Percentiles rank a stretch among this genome's conserved stretches.
Evolutionary conservation across 2,888 invertebrate genomes (phyloP).

Genomic region (Margaritifera margaritifera): DNA sequence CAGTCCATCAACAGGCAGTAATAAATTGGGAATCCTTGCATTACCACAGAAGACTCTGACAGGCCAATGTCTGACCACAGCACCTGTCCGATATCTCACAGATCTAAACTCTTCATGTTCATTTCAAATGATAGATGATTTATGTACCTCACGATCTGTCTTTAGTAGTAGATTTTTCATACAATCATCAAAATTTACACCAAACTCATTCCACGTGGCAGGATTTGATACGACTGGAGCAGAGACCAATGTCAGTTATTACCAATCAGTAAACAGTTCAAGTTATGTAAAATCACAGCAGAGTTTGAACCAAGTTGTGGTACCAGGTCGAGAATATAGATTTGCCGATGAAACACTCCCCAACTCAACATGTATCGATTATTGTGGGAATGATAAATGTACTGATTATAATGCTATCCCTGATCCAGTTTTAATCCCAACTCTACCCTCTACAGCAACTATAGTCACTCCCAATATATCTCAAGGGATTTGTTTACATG

Average conservation of each 20-base stretch:
- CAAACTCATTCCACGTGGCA: constrained; percentile 27
- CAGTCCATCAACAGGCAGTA: constrained; percentile 7
- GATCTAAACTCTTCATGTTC: constrained; percentile 52
- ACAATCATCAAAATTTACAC: constrained; percentile 41
- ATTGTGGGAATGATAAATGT: constrained; percentile 43
- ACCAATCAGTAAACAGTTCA: constrained; percentile 6
- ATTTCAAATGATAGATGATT: constrained; percentile 33
- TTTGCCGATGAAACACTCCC: constrained; percentile 39
- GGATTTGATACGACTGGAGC: constrained; percentile 22
- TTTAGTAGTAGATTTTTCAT: constrained; percentile 61
- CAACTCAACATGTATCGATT: constrained; percentile 34
- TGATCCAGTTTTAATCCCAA: constrained; percentile 12
- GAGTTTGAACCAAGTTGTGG: constrained; percentile 14
- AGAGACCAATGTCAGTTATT: constrained; percentile 48
- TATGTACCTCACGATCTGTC: constrained; percentile 44
- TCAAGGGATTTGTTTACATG: constrained; percentile 55
- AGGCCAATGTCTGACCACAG: constrained; percentile 55
- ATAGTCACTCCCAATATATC: constrained; percentile 52
- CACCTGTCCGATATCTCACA: constrained; percentile 60
- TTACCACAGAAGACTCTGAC: constrained; percentile 56
- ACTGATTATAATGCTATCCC: constrained; percentile 27
- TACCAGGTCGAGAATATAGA: constrained; percentile 17
- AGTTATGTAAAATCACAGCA: constrained; percentile 40
- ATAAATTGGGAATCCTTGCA: constrained; percentile 44
- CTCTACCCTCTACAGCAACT: constrained; percentile 19